Evolutionary conservation across 2,888 invertebrate genomes (phyloP).

Genomic region (Fragum whitleyi): DNA sequence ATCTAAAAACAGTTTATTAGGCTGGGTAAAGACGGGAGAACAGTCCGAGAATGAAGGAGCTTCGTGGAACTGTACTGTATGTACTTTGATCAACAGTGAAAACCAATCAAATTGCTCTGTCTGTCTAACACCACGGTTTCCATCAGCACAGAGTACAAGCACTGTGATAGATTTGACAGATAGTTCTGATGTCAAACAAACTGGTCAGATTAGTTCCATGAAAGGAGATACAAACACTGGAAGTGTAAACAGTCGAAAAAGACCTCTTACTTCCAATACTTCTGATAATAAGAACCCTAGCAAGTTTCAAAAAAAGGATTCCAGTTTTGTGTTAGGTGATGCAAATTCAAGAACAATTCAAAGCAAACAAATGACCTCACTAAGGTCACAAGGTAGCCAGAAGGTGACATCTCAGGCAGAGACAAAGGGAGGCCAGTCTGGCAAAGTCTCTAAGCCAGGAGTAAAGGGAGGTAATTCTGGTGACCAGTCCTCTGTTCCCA

Average conservation of each 20-base stretch:
- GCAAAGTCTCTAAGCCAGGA: background rate
- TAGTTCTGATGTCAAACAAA: no score
- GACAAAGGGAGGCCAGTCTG: background rate
- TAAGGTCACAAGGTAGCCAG: background rate
- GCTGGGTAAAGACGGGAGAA: conserved; percentile 69
- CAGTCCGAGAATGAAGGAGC: background rate
- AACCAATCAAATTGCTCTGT: conserved; percentile 62
- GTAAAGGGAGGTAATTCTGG: background rate
- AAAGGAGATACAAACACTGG: no score
- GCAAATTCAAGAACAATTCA: background rate
- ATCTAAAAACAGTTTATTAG: conserved; percentile 75
- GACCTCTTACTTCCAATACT: conserved; percentile 3
- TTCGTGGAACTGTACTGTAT: conserved; percentile 72
- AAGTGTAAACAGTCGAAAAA: conserved; percentile 16
- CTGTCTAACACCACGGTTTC: conserved; percentile 59
- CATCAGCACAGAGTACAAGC: background rate
- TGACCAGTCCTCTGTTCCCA: background rate
- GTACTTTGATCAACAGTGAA: conserved; percentile 73
- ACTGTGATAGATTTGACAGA: background rate
- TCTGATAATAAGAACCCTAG: background rate
- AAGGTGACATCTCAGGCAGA: background rate
- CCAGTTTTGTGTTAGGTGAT: background rate
- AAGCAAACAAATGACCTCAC: background rate
- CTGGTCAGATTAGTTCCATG: no score
- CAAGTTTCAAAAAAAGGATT: conserved; percentile 3